phyloP scores from a whole-genome alignment of 2,797 vertebrate genomes.

The Mareca penelope region DNA sequence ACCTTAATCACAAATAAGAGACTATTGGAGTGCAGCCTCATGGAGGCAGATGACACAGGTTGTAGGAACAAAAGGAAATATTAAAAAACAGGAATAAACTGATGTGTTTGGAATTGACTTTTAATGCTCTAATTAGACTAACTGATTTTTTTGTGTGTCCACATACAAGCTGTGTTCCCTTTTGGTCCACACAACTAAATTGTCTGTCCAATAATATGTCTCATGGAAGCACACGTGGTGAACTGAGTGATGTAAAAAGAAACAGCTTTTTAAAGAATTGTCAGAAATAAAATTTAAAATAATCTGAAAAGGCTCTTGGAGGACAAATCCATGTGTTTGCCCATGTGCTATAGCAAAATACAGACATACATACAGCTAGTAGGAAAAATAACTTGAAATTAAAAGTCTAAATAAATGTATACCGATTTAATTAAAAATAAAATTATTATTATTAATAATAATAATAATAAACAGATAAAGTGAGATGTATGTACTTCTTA shows the following conservation, averaged over 20 bases:
- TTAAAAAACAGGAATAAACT: background rate
- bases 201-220: background rate
- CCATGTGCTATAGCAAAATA: background rate
- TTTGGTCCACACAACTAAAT: background rate
- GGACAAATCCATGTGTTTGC: background rate
- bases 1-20: background rate
- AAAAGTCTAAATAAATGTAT: background rate
- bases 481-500: background rate
- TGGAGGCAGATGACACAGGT: background rate
- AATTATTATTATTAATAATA: too few relatives aligned
- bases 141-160: background rate
- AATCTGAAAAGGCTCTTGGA: background rate
- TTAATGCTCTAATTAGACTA: background rate
- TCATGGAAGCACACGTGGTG: background rate
- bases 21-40: accelerated
- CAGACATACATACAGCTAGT: background rate
- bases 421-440: background rate
- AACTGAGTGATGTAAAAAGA: background rate
- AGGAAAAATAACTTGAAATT: background rate
- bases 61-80: background rate
- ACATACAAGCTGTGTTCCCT: background rate
- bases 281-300: background rate
- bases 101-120: background rate
- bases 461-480: background rate
- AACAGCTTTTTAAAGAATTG: background rate